Base-by-base conservation (phyloP, 1,140 invertebrate species). In the Schlechtendalia chinensis region DNA sequence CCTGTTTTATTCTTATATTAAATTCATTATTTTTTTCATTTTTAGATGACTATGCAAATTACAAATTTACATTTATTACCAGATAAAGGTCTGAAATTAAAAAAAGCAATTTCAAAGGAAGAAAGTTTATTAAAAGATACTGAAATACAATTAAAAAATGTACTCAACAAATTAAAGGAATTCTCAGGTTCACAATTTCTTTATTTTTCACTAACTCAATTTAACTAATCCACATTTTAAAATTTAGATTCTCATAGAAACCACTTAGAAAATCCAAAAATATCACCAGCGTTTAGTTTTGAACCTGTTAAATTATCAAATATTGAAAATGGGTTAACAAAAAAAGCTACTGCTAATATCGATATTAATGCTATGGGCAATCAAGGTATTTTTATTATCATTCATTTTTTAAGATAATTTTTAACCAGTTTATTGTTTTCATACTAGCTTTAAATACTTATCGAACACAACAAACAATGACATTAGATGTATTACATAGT, bases 401-500 rank as follows among this genome's bases (percentile, higher is more conserved):
- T 39, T 65, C 12, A n/a, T 22, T 67, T 67, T 6, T 67, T 6
- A 39, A 39, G 32, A 32, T 32, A 65, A 67, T 14, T 5, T 65
- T 5, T 19, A 63, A 45, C 4, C 3, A n/a, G n/a, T 1, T 58
- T 22, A n/a, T 58, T 81, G 2, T 53, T 72, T 54, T 61, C 39
- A 39, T 81, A 32, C 3, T 56, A 87, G 91, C 90, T 22, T 86
- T 91, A 84, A 85, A 87, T 74, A 91, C 89, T 0, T 88, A 89
- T 82, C 86, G 89, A 83, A 86, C 85, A 45, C 89, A 92, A 82
- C 88, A 91, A 83, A 87, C 89, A 54, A 84, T 93, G 32, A 94
- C 93, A 17, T 85, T 90, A 61, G 91, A 94, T 63, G 88, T 91
- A 63, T 86, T 94, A 16, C 86, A 93, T 84, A 89, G 89, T 83